Percentiles rank a stretch among this genome's conserved stretches.
Conservation (phyloP, 1,140 invertebrate genomes). For the Tetramorium simillimum region DNA sequence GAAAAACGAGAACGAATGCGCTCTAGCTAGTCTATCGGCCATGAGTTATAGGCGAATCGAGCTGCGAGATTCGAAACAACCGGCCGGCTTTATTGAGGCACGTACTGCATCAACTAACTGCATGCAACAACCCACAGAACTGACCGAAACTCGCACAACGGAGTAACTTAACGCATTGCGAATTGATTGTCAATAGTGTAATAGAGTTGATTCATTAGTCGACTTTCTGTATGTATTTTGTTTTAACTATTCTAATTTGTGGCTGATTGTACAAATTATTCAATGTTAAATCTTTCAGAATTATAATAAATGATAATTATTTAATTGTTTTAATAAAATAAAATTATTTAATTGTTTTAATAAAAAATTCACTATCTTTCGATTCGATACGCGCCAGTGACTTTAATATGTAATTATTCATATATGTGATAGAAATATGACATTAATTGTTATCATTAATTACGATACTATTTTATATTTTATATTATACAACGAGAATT, state of each 20-base stretch:
- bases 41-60: slow-evolving; percentile 55
- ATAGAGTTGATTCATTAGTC: neutral
- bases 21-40: slow-evolving; percentile 25
- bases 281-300: neutral
- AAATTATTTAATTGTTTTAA: neutral
- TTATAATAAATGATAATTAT: neutral
- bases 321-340: neutral
- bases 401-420: neutral
- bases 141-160: neutral
- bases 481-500: neutral
- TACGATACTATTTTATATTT: neutral
- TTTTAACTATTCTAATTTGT: slow-evolving; percentile 21
- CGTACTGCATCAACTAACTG: slow-evolving; percentile 20
- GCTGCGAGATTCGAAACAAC: slow-evolving; percentile 45
- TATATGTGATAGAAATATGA: too few species aligned
- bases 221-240: neutral
- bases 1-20: slow-evolving; percentile 58
- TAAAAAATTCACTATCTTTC: neutral
- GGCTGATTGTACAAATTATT: neutral
- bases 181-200: neutral
- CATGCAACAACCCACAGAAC: neutral
- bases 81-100: slow-evolving; percentile 34
- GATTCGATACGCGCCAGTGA: neutral
- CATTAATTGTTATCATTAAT: neutral
- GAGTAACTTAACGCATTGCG: neutral